These are phyloP conservation scores for Leucophora obtusa DNA, from an alignment of 2,888 invertebrate species.

Conservation along the genomic window DNA sequence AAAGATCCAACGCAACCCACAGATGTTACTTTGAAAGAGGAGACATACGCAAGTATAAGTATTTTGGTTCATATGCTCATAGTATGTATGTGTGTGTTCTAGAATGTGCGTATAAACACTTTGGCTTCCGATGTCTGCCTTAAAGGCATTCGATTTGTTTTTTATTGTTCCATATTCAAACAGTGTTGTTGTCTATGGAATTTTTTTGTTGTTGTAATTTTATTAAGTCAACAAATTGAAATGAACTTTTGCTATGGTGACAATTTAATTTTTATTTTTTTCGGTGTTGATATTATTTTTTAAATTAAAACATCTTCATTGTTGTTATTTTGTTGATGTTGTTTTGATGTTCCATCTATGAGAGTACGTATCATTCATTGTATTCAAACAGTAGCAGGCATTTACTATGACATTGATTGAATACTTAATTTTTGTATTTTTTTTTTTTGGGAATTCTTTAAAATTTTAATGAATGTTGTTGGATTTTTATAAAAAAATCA, in stretches of 20 bases:
- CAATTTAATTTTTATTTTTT: conserved; percentile 38
- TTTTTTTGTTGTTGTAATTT: conserved; percentile 44
- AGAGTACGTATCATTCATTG: conserved; percentile 37
- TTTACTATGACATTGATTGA: conserved; percentile 64
- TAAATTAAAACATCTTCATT: conserved; percentile 62
- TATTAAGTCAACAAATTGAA: conserved; percentile 65
- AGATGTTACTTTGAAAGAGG: conserved; percentile 15
- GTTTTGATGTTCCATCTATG: not conserved
- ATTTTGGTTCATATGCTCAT: not conserved
- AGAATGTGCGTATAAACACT: not conserved
- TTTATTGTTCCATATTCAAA: conserved; percentile 27
- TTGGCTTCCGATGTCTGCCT: conserved; percentile 25
- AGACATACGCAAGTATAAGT: not conserved
- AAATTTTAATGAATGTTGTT: not conserved
- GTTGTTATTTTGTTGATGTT: conserved; percentile 22
- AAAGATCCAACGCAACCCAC: conserved; percentile 15
- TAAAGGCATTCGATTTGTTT: conserved; percentile 26
- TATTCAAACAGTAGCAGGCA: conserved; percentile 40
- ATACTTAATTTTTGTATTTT: conserved; percentile 42
- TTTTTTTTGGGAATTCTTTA: conserved; percentile 23
- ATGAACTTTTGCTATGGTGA: conserved; percentile 65
- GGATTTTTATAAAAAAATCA: not conserved
- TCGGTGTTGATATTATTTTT: conserved; percentile 11
- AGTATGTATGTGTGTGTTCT: not conserved
- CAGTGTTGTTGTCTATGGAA: conserved; percentile 17